Evolutionary conservation across 2,797 vertebrate genomes (phyloP).

Genomic region (Poecilia gillii): DNA sequence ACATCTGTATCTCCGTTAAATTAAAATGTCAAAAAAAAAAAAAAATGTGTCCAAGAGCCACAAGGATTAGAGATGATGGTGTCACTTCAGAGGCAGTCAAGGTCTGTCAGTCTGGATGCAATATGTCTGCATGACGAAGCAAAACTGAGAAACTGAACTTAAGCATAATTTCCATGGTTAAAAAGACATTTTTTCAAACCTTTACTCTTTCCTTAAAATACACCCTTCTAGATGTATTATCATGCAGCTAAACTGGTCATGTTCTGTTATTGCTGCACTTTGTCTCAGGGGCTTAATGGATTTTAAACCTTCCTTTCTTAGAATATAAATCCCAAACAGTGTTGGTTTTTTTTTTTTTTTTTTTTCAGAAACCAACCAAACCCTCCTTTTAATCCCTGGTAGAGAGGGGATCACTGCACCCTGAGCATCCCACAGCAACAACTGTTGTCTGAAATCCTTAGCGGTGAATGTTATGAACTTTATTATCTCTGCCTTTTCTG

Average conservation of each 20-base stretch:
- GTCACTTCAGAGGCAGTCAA: background rate
- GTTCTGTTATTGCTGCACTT: background rate
- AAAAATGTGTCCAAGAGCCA: background rate
- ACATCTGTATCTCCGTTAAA: background rate
- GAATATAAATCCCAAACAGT: background rate
- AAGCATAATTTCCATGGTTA: background rate
- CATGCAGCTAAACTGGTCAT: background rate
- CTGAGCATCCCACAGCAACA: background rate
- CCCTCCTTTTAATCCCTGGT: background rate
- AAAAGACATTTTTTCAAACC: background rate
- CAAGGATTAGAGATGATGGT: background rate
- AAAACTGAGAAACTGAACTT: background rate
- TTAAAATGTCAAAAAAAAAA: constrained; percentile 2
- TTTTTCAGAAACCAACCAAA: background rate
- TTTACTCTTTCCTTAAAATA: background rate
- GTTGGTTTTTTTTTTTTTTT: too few species aligned
- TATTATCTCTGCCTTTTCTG: background rate
- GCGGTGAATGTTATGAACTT: background rate
- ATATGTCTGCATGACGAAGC: background rate
- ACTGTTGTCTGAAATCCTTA: background rate
- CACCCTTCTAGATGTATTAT: background rate
- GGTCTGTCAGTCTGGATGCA: background rate
- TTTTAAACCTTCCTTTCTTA: background rate
- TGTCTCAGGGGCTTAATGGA: background rate
- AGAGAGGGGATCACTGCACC: background rate